phyloP scores from a whole-genome alignment of 2,888 invertebrate genomes.

The Malthinus seriepunctatus region DNA sequence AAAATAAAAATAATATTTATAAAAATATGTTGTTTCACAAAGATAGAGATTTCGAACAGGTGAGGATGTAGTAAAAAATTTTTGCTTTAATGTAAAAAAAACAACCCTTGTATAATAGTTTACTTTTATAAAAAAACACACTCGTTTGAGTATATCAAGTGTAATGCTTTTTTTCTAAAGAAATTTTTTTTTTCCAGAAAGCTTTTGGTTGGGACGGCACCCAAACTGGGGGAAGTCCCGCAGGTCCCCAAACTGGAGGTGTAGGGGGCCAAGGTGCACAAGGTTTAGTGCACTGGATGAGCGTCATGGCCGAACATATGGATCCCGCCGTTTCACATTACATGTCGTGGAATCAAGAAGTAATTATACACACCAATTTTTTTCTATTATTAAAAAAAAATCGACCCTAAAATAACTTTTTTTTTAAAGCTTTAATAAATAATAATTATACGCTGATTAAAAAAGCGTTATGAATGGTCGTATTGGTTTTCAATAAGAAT shows the following conservation, averaged over 20 bases:
- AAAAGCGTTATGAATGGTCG: not conserved
- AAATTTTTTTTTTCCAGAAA: constrained; percentile 60
- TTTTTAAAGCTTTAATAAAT: constrained; percentile 10
- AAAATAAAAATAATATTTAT: constrained; percentile 52
- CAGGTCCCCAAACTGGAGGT: constrained; percentile 58
- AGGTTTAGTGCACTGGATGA: constrained; percentile 94
- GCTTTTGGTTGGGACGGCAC: constrained; percentile 55
- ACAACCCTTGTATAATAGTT: no score
- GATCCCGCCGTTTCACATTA: constrained; percentile 82
- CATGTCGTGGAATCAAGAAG: constrained; percentile 65
- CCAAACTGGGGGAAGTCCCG: constrained; percentile 57
- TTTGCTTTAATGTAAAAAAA: not conserved
- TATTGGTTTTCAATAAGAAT: constrained; percentile 9
- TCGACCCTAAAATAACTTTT: not conserved
- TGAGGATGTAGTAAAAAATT: constrained; percentile 26
- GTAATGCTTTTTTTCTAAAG: not conserved
- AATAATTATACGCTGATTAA: constrained; percentile 13
- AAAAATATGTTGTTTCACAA: constrained; percentile 54
- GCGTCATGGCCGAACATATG: constrained; percentile 95
- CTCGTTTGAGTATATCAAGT: not conserved
- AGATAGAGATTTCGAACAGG: constrained; percentile 55
- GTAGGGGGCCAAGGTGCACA: constrained; percentile 70
- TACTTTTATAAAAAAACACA: not conserved
- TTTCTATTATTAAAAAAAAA: not conserved
- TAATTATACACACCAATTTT: constrained; percentile 2